Conservation (phyloP, 2,113 vertebrate genomes). For the Saccopteryx leptura region DNA sequence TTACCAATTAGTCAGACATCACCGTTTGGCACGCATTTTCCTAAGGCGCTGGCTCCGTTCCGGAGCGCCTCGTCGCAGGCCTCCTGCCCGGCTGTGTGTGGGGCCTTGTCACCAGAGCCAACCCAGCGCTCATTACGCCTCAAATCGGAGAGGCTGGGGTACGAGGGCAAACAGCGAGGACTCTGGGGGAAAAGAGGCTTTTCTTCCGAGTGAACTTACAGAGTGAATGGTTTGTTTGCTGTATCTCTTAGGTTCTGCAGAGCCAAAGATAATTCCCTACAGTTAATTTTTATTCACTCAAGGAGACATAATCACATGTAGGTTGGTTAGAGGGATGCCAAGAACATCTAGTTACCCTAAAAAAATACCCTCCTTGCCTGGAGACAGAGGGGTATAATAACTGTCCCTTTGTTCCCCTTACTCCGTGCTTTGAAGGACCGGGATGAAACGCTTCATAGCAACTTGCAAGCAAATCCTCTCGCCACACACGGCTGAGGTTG, state of each 20-base stretch:
- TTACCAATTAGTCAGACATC: conserved; percentile 74
- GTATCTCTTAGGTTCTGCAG: conserved; percentile 11
- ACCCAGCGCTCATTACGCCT: not conserved
- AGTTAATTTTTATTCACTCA: conserved; percentile 29
- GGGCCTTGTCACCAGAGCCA: not conserved
- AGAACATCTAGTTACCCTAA: not conserved
- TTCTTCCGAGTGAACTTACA: conserved; percentile 9
- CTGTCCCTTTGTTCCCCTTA: not conserved
- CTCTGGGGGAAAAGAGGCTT: not conserved
- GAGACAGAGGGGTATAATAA: not conserved
- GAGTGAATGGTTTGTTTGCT: not conserved
- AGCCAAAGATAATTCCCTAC: conserved; percentile 44
- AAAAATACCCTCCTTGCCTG: not conserved
- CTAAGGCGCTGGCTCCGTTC: conserved; percentile 1
- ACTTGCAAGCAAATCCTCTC: not conserved
- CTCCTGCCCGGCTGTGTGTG: conserved; percentile 22
- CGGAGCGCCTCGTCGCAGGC: not conserved
- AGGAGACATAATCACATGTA: conserved; percentile 49
- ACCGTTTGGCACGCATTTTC: conserved; percentile 52
- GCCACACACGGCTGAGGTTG: fast-evolving
- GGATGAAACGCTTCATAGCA: not conserved
- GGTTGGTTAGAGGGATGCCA: not conserved
- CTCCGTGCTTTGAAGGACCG: not conserved
- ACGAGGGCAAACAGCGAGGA: not conserved
- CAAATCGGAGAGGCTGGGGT: not conserved